phyloP scores from a whole-genome alignment of 2,888 invertebrate genomes.

The Hemistola chrysoprasaria region DNA sequence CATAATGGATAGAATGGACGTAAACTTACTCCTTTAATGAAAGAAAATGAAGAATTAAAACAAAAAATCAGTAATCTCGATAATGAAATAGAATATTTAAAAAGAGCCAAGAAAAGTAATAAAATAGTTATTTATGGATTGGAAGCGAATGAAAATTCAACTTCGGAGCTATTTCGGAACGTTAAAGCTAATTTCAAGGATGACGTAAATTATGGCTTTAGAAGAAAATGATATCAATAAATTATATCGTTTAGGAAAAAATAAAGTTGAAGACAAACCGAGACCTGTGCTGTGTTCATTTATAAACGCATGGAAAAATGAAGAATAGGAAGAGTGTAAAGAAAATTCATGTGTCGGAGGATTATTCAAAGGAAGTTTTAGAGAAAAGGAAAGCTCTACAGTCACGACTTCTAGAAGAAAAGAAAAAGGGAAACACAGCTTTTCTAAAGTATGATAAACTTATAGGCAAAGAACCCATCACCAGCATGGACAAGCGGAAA shows the following conservation, averaged over 20 bases:
- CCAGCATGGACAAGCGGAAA: slow-evolving; percentile 21
- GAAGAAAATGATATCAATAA: slow-evolving; percentile 31
- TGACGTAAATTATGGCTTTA: slow-evolving; percentile 26
- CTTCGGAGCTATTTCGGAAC: too few species aligned
- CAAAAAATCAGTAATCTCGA: too few species aligned
- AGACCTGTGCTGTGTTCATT: slow-evolving; percentile 6
- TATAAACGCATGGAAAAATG: slow-evolving; percentile 21
- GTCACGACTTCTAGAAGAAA: slow-evolving; percentile 24
- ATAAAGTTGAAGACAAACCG: too few species aligned
- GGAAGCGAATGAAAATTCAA: too few species aligned
- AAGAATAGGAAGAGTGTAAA: slow-evolving; percentile 30
- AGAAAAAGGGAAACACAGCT: slow-evolving; percentile 18
- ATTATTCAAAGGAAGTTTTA: slow-evolving; percentile 32
- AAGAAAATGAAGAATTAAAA: too few species aligned
- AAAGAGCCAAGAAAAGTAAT: too few species aligned
- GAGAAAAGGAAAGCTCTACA: slow-evolving; percentile 28
- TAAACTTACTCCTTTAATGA: too few species aligned
- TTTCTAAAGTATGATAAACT: slow-evolving; percentile 33
- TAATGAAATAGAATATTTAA: too few species aligned
- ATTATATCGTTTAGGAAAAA: slow-evolving; percentile 7
- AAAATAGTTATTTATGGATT: too few species aligned
- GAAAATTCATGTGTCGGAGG: slow-evolving; percentile 28
- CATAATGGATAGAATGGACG: too few species aligned
- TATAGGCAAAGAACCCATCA: slow-evolving; percentile 25
- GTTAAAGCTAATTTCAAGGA: slow-evolving; percentile 16